These are phyloP conservation scores for Trichomalopsis sarcophagae DNA, from an alignment of 1,140 invertebrate genomes.

Conservation along the genomic window DNA sequence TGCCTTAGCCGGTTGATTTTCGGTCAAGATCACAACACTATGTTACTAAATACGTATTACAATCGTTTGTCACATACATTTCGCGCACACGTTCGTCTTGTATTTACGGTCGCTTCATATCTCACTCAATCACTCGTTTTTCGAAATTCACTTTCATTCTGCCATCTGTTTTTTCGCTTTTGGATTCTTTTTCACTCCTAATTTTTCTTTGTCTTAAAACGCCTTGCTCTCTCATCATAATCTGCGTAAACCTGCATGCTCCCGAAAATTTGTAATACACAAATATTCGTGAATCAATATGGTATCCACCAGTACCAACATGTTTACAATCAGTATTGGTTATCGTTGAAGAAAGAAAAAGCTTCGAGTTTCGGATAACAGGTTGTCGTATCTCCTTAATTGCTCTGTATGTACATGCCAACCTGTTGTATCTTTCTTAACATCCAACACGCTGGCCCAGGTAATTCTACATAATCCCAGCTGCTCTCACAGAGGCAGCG, in stretches of 20 bases:
- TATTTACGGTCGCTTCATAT: neutral
- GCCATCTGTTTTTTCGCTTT: neutral
- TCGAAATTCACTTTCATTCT: neutral
- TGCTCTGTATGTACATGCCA: conserved; percentile 65
- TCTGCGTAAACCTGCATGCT: conserved; percentile 31
- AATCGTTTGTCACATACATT: conserved; percentile 6
- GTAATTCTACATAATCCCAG: conserved; percentile 61
- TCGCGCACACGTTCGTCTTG: neutral
- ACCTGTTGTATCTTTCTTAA: conserved; percentile 54
- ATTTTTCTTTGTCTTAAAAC: conserved; percentile 5
- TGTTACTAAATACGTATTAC: conserved; percentile 37
- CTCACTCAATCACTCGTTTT: neutral
- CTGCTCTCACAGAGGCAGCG: conserved; percentile 61
- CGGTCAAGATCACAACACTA: conserved; percentile 38
- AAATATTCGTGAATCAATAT: conserved; percentile 11
- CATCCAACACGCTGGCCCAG: conserved; percentile 60
- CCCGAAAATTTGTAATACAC: conserved; percentile 7
- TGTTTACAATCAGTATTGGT: neutral
- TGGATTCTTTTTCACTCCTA: neutral
- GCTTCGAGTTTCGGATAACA: conserved; percentile 59
- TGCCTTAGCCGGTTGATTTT: neutral
- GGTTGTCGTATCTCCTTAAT: conserved; percentile 53
- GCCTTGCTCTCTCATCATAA: conserved; percentile 29
- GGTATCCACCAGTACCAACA: conserved; percentile 13
- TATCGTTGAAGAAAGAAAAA: conserved; percentile 39